Evolutionary conservation across 2,113 vertebrate species (phyloP).

Genomic region (Lycocorax pyrrhopterus): DNA sequence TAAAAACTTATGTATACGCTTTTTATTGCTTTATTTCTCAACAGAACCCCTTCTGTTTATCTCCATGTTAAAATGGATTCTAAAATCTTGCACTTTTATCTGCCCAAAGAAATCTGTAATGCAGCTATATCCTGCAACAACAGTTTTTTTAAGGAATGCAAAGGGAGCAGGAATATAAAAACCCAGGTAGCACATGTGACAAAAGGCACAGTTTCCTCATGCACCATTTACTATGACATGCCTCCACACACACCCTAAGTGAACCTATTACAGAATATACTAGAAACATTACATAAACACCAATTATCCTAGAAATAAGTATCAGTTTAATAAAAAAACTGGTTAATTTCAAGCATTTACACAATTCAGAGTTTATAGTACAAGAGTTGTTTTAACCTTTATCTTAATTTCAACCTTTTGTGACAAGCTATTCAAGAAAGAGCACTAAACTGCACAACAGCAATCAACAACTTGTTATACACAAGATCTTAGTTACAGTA

Average conservation of each 20-base stretch:
- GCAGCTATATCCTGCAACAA: not conserved
- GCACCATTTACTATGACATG: not conserved
- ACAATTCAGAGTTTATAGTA: not conserved
- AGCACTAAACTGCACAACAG: not conserved
- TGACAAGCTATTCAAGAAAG: not conserved
- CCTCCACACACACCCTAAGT: not conserved
- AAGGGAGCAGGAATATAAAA: not conserved
- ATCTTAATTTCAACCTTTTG: not conserved
- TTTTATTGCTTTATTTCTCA: not conserved
- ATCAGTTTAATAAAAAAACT: not conserved
- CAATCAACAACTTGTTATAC: not conserved
- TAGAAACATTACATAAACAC: not conserved
- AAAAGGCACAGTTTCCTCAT: not conserved
- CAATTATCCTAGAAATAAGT: not conserved
- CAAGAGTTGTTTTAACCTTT: not conserved
- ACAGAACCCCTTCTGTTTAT: not conserved
- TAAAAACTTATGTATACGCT: not conserved
- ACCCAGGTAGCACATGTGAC: not conserved
- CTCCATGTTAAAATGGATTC: not conserved
- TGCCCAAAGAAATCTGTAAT: not conserved
- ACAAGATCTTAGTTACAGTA: not conserved
- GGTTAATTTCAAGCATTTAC: not conserved
- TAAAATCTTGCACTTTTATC: not conserved
- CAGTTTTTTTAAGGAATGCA: not conserved
- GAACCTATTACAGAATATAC: not conserved